These are phyloP conservation scores for Saxicola maurus DNA, from an alignment of 2,797 vertebrate genomes.

Conservation along the genomic window DNA sequence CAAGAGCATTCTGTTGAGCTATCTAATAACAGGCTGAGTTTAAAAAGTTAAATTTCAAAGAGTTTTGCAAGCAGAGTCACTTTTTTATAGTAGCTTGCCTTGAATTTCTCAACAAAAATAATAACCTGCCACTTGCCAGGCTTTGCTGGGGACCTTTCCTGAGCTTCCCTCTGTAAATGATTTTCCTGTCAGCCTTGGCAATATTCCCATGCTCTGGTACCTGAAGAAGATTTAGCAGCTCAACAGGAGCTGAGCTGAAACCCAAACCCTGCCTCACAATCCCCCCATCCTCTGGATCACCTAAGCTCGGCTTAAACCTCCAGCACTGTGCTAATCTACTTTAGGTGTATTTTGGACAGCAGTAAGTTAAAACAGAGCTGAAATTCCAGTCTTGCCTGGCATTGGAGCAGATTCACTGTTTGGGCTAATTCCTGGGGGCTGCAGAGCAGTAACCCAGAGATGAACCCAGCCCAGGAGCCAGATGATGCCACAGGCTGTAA, in stretches of 20 bases:
- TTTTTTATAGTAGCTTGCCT: not conserved
- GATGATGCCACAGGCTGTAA: not conserved
- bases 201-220: not conserved
- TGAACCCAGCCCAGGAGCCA: conserved; percentile 30
- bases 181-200: not conserved
- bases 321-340: not conserved
- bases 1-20: not conserved
- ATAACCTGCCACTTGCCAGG: not conserved
- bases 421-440: conserved; percentile 24
- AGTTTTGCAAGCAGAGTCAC: not conserved
- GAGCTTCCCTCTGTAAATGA: not conserved
- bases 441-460: conserved; percentile 33
- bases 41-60: not conserved
- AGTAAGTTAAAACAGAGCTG: not conserved
- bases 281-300: not conserved
- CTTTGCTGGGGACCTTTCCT: not conserved
- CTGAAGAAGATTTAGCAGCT: not conserved
- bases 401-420: not conserved
- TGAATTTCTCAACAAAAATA: not conserved
- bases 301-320: not conserved
- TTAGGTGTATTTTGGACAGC: not conserved
- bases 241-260: not conserved
- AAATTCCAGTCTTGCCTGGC: not conserved
- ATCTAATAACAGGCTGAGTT: not conserved
- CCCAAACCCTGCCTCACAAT: not conserved